Evolutionary conservation across 2,797 vertebrate genomes (phyloP).

Genomic region (Discoglossus pictus): DNA sequence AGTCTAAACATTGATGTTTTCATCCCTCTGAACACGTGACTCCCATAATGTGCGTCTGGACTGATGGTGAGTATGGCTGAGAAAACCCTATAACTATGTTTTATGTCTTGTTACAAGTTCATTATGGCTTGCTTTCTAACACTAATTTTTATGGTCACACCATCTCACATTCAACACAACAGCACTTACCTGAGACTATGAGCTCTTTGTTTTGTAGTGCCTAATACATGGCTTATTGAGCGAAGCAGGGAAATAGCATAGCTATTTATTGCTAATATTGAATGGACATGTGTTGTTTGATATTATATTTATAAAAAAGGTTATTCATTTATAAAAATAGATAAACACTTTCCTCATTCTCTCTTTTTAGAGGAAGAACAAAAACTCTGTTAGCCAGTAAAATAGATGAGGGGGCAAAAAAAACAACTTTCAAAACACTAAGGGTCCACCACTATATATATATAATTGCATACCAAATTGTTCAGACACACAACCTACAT

Average conservation of each 20-base stretch:
- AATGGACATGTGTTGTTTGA: slow-evolving; percentile 63
- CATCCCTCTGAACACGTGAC: background rate
- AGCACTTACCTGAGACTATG: slow-evolving; percentile 62
- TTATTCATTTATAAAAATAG: too few relatives aligned
- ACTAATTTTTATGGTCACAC: slow-evolving; percentile 41
- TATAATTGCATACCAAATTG: too few relatives aligned
- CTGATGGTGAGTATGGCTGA: background rate
- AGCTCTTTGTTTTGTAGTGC: slow-evolving; percentile 69
- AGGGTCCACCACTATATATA: too few relatives aligned
- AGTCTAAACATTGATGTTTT: slow-evolving; percentile 1
- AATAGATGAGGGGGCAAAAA: too few relatives aligned
- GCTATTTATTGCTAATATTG: slow-evolving; percentile 59
- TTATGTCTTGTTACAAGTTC: slow-evolving; percentile 33
- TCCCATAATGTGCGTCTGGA: background rate
- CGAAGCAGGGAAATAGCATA: slow-evolving; percentile 65
- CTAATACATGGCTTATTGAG: slow-evolving; percentile 61
- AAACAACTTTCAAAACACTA: too few relatives aligned
- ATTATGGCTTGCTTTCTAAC: slow-evolving; percentile 43
- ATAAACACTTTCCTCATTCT: too few relatives aligned
- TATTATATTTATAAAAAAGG: too few relatives aligned
- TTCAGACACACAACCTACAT: too few relatives aligned
- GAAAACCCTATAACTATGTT: slow-evolving; percentile 2
- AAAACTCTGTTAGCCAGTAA: too few relatives aligned
- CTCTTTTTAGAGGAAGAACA: too few relatives aligned
- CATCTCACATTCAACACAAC: slow-evolving; percentile 54